A percentile compares a stretch with the other conserved stretches of the same genome.
Conservation (phyloP, 2,797 vertebrate species). For the Tokudaia tokunoshimensis region DNA sequence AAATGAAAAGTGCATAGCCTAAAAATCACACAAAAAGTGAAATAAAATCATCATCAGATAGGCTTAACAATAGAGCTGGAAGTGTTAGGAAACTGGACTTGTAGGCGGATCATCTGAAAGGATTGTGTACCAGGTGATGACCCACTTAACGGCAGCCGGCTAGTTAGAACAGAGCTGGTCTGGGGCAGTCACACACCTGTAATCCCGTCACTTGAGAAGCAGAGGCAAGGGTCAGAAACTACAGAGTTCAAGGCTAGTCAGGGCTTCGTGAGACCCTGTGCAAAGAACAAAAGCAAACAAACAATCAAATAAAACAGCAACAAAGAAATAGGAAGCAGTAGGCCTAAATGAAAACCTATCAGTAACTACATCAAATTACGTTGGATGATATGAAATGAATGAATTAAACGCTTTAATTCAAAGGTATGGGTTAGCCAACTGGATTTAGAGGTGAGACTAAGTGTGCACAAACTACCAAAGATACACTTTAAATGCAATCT, state of each 20-base stretch:
- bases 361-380: background rate
- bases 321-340: background rate
- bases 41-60: background rate
- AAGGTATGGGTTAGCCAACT: background rate
- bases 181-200: background rate
- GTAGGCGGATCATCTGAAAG: background rate
- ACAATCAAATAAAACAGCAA: background rate
- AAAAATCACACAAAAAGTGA: background rate
- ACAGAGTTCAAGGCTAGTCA: background rate
- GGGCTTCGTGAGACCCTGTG: background rate
- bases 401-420: slow-evolving; percentile 48
- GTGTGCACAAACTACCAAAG: background rate
- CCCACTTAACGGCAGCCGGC: no score
- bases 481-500: background rate
- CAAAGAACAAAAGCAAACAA: background rate
- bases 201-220: background rate
- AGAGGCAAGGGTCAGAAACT: background rate
- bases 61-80: background rate
- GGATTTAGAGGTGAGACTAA: background rate
- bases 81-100: background rate
- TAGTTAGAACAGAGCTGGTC: background rate
- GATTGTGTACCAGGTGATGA: background rate
- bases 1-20: background rate
- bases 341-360: background rate
- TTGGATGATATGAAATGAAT: background rate